phyloP scores from a whole-genome alignment of 2,113 vertebrate genomes.

The Tauraco erythrolophus region DNA sequence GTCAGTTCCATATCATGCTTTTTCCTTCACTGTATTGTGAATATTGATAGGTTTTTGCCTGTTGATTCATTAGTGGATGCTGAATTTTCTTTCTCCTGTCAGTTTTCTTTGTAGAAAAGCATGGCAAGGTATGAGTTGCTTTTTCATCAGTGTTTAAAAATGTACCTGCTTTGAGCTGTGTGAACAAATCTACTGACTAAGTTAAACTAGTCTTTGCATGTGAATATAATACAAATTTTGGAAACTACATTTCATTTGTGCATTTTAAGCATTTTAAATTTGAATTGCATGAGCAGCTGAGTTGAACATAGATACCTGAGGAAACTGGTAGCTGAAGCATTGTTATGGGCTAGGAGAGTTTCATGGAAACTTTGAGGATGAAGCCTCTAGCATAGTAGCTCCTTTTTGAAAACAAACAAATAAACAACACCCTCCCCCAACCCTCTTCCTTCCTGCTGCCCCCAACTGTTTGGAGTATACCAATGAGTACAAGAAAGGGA shows the following conservation, averaged over 20 bases:
- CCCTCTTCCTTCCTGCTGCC: not conserved
- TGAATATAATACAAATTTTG: not conserved
- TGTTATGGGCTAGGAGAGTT: not conserved
- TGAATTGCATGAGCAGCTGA: not conserved
- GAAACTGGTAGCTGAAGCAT: not conserved
- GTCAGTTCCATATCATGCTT: not conserved
- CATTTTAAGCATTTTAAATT: not conserved
- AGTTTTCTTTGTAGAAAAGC: not conserved
- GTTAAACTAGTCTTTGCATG: not conserved
- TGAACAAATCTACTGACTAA: not conserved
- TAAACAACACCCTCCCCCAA: rapidly evolving
- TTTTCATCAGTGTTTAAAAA: not conserved
- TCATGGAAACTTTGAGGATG: not conserved
- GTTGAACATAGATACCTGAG: not conserved
- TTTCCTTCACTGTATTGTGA: not conserved
- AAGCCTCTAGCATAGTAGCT: not conserved
- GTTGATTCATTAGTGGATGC: not conserved
- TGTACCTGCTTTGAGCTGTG: not conserved
- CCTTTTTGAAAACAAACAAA: not conserved
- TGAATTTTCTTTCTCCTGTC: not conserved
- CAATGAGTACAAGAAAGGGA: not conserved
- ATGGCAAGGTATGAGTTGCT: not conserved
- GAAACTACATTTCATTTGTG: not conserved
- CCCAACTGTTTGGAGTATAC: not conserved
- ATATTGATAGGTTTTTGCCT: not conserved